These are phyloP conservation scores for Oligia fasciuncula DNA, from an alignment of 2,888 invertebrate genomes.

Conservation along the genomic window DNA sequence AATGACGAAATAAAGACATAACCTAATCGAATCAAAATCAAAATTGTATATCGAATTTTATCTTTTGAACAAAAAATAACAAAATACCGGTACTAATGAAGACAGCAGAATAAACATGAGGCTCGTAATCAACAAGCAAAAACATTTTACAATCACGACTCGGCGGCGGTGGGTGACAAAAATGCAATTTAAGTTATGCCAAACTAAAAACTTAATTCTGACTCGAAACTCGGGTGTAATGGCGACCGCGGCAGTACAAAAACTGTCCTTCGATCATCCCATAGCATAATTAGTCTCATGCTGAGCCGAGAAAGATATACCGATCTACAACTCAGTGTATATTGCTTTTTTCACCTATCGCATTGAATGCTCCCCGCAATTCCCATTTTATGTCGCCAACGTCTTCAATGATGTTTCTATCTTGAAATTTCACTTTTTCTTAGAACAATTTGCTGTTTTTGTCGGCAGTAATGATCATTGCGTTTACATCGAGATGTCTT, in stretches of 20 bases:
- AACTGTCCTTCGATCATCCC: constrained; percentile 80
- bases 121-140: constrained; percentile 79
- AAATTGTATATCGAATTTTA: constrained; percentile 71
- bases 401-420: constrained; percentile 83
- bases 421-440: constrained; percentile 76
- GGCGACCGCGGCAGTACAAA: constrained; percentile 74
- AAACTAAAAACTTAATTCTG: constrained; percentile 85
- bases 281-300: constrained; percentile 87
- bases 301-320: constrained; percentile 76
- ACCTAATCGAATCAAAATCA: constrained; percentile 64
- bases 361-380: constrained; percentile 75
- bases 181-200: constrained; percentile 88
- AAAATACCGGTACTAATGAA: constrained; percentile 81
- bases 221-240: constrained; percentile 77
- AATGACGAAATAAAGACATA: constrained; percentile 52
- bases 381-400: constrained; percentile 76
- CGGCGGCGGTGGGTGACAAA: constrained; percentile 85
- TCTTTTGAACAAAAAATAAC: constrained; percentile 67
- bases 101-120: constrained; percentile 84
- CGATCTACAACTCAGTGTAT: constrained; percentile 63
- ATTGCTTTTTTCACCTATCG: constrained; percentile 71
- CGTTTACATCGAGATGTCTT: constrained; percentile 73
- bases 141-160: constrained; percentile 75
- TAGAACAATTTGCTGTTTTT: constrained; percentile 73
- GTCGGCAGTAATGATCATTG: constrained; percentile 68